phyloP scores from a whole-genome alignment of 2,113 vertebrate species.

The Anthoscopus minutus region DNA sequence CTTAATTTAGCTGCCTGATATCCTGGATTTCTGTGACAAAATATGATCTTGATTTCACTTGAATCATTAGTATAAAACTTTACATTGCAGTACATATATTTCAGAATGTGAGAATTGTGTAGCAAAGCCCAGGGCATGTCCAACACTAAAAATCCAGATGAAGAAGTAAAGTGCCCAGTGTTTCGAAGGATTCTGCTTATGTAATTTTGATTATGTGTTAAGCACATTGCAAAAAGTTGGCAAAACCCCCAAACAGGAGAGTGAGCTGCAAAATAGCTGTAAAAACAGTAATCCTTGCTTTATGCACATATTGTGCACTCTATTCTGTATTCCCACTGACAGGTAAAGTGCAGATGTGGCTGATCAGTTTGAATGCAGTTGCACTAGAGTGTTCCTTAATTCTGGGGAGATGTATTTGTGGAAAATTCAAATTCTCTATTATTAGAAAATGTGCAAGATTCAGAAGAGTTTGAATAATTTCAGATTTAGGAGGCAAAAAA shows the following conservation, averaged over 20 bases:
- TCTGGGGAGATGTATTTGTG: not conserved
- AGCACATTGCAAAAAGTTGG: not conserved
- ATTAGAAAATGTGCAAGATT: not conserved
- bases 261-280: not conserved
- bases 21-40: not conserved
- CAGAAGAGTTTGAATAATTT: not conserved
- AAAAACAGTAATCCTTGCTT: not conserved
- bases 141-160: not conserved
- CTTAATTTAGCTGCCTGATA: not conserved
- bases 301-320: too few species aligned
- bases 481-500: not conserved
- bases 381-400: not conserved
- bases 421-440: not conserved
- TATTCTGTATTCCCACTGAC: not conserved
- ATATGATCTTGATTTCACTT: not conserved
- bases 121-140: not conserved
- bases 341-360: not conserved
- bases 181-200: not conserved
- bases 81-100: not conserved
- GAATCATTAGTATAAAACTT: not conserved
- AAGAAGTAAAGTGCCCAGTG: not conserved
- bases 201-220: not conserved
- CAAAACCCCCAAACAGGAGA: not conserved
- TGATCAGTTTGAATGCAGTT: not conserved
- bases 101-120: not conserved